Conservation (phyloP, 2,113 vertebrate genomes). For the Cacatua alba region DNA sequence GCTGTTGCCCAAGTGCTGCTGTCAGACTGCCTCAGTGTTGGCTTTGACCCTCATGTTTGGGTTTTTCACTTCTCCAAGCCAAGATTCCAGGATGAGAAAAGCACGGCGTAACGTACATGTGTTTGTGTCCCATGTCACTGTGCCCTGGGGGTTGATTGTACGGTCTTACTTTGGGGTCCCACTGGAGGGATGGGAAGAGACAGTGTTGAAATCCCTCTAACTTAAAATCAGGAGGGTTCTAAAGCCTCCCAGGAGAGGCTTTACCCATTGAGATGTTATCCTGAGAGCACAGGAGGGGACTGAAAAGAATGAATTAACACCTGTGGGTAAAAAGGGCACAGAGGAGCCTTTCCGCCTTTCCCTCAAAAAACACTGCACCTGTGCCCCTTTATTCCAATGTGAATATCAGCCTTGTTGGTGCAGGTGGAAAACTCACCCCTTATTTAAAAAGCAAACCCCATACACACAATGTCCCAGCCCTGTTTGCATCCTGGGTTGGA, state of each 20-base stretch:
- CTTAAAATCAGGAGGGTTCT: neutral
- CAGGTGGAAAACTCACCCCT: neutral
- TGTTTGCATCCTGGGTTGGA: slow-evolving; percentile 30
- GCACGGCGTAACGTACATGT: neutral
- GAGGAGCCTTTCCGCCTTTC: neutral
- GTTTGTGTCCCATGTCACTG: rapidly evolving
- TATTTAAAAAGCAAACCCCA: neutral
- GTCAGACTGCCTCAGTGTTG: neutral
- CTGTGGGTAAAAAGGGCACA: neutral
- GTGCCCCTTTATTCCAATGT: neutral
- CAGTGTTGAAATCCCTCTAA: neutral
- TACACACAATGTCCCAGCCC: neutral
- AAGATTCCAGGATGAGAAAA: neutral
- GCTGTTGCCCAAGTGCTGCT: neutral
- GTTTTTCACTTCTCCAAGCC: neutral
- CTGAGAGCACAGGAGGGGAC: neutral
- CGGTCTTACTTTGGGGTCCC: neutral
- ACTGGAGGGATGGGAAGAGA: neutral
- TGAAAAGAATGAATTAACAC: neutral
- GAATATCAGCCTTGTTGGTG: neutral
- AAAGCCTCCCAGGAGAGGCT: neutral
- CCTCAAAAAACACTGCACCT: neutral
- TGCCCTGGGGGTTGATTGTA: rapidly evolving
- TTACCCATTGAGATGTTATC: neutral
- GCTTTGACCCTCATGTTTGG: neutral